Evolutionary conservation across 2,888 invertebrate species (phyloP).

Genomic region (Lycocerus yunnanus): DNA sequence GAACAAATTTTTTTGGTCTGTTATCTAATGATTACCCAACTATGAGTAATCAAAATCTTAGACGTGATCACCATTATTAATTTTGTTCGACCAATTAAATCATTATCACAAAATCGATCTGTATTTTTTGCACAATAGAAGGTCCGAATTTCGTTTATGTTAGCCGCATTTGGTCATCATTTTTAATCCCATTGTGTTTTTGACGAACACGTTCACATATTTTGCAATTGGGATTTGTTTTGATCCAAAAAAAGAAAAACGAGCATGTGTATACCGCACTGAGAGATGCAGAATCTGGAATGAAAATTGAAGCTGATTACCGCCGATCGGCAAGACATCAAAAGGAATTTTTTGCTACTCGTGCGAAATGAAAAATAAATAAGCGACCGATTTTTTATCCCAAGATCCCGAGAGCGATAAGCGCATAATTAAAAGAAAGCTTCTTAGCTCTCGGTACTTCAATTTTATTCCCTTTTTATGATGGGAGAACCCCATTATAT

Average conservation of each 20-base stretch:
- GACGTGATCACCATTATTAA: slow-evolving; percentile 32
- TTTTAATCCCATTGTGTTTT: neutral
- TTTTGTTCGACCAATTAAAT: slow-evolving; percentile 35
- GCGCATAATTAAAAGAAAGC: neutral
- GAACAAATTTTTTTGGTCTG: neutral
- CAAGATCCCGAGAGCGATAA: neutral
- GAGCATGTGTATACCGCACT: too few relatives aligned
- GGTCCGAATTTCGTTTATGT: neutral
- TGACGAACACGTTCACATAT: neutral
- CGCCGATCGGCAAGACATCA: neutral
- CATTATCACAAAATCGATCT: slow-evolving; percentile 25
- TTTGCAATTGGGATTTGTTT: neutral
- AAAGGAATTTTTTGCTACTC: neutral
- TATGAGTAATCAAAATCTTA: slow-evolving; percentile 27
- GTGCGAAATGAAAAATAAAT: too few relatives aligned
- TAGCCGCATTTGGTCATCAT: neutral
- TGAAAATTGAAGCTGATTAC: too few relatives aligned
- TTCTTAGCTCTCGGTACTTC: neutral
- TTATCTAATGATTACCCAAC: slow-evolving; percentile 8
- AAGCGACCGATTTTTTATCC: neutral
- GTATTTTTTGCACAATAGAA: neutral
- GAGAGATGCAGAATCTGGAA: too few relatives aligned
- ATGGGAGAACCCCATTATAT: neutral
- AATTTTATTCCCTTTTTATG: neutral
- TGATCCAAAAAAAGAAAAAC: too few relatives aligned